phyloP scores from a whole-genome alignment of 2,113 vertebrate species.

The Aphyosemion australe region DNA sequence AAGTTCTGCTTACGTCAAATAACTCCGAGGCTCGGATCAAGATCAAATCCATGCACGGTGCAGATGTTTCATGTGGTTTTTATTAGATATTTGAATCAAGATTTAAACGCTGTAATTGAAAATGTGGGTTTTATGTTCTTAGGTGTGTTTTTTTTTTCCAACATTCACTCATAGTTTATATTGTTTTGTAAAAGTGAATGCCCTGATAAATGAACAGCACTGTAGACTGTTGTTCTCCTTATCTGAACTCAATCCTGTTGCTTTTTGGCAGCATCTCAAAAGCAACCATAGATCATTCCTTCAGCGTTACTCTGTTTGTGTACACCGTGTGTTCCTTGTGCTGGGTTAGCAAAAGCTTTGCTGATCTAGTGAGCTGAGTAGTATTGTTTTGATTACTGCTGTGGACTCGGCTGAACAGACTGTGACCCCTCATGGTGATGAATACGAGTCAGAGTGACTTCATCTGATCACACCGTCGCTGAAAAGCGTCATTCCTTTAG shows the following conservation, averaged over 20 bases:
- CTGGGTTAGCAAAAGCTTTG: constrained; percentile 27
- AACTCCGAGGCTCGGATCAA: constrained; percentile 2
- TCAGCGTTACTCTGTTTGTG: constrained; percentile 1
- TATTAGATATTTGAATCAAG: constrained; percentile 18
- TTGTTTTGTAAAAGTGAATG: constrained; percentile 1
- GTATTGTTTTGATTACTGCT: constrained; percentile 32
- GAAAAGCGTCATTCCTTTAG: constrained; percentile 1
- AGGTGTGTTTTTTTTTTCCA: not conserved
- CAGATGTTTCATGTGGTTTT: constrained; percentile 7
- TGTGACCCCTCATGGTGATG: constrained; percentile 6
- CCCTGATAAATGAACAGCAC: constrained; percentile 1
- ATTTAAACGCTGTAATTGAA: constrained; percentile 18
- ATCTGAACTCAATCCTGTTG: constrained; percentile 5
- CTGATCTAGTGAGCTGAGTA: constrained; percentile 18
- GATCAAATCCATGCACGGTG: constrained; percentile 15
- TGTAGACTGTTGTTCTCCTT: constrained; percentile 7
- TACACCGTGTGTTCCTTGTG: constrained; percentile 4
- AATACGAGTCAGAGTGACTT: constrained; percentile 20
- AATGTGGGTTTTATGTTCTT: constrained; percentile 15
- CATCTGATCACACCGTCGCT: constrained; percentile 17
- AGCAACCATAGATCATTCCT: constrained; percentile 1
- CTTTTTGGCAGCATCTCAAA: constrained; percentile 10
- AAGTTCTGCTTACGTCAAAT: constrained; percentile 10
- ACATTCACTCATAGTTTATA: constrained; percentile 1
- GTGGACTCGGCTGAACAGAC: constrained; percentile 13